These are phyloP conservation scores for Phoebastria nigripes DNA, from an alignment of 2,797 vertebrate genomes.

Conservation along the genomic window DNA sequence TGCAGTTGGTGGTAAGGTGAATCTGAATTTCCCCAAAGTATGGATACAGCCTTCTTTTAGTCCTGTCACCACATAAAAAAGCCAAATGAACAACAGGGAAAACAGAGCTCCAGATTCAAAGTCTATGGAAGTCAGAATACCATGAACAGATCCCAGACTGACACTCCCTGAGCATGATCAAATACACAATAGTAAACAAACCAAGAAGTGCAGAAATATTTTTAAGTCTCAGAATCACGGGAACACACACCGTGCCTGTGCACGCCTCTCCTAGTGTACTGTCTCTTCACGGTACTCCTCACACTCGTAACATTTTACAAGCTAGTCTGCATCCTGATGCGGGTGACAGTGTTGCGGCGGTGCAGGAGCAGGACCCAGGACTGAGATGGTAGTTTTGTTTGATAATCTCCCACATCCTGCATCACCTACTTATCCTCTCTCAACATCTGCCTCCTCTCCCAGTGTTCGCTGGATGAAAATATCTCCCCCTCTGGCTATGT, in stretches of 20 bases:
- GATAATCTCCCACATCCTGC: background rate
- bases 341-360: rapidly evolving
- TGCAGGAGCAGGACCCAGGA: background rate
- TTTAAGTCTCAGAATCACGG: background rate
- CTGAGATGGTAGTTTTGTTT: background rate
- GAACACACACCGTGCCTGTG: background rate
- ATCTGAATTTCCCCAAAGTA: background rate
- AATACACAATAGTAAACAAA: background rate
- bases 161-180: background rate
- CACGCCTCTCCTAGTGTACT: background rate
- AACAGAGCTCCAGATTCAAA: background rate
- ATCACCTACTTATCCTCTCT: background rate
- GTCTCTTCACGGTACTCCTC: background rate
- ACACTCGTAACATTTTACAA: background rate
- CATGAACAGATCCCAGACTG: background rate
- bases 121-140: background rate
- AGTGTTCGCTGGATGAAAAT: background rate
- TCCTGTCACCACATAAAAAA: background rate
- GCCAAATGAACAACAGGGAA: background rate
- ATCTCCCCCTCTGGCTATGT: background rate
- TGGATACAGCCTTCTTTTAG: background rate
- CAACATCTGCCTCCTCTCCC: background rate
- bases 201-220: background rate
- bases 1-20: background rate
- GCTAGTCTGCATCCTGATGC: rapidly evolving